These are phyloP conservation scores for Xiphorhynchus elegans DNA, from an alignment of 2,113 vertebrate genomes.

Conservation along the genomic window DNA sequence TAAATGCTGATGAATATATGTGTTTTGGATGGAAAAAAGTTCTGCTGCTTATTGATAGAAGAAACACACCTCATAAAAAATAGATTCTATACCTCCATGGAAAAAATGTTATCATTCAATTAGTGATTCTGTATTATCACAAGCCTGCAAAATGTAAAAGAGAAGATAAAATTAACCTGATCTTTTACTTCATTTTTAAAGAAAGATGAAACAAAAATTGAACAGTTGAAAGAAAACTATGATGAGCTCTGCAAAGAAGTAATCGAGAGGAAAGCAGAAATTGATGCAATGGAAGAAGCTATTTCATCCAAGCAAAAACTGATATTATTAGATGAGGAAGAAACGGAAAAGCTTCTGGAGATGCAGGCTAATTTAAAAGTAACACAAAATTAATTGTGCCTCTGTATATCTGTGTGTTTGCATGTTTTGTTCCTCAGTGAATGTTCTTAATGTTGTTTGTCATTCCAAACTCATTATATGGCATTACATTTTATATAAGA, in stretches of 20 bases:
- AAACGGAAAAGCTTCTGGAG: constrained; percentile 77
- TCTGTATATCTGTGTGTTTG: background rate
- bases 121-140: background rate
- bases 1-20: background rate
- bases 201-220: constrained; percentile 78
- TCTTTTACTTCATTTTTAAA: constrained; percentile 62
- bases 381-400: background rate
- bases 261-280: constrained; percentile 80
- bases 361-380: constrained; percentile 82
- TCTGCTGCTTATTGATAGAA: background rate
- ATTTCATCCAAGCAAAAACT: constrained; percentile 74
- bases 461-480: background rate
- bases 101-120: background rate
- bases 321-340: constrained; percentile 76
- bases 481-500: background rate
- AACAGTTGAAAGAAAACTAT: constrained; percentile 77
- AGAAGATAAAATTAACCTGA: background rate
- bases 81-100: background rate
- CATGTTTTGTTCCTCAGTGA: background rate
- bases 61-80: background rate
- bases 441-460: background rate
- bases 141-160: background rate
- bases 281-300: constrained; percentile 83
- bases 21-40: background rate
- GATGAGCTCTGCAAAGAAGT: constrained; percentile 86